Conservation (phyloP, 2,113 vertebrate genomes). For the Talpa occidentalis region DNA sequence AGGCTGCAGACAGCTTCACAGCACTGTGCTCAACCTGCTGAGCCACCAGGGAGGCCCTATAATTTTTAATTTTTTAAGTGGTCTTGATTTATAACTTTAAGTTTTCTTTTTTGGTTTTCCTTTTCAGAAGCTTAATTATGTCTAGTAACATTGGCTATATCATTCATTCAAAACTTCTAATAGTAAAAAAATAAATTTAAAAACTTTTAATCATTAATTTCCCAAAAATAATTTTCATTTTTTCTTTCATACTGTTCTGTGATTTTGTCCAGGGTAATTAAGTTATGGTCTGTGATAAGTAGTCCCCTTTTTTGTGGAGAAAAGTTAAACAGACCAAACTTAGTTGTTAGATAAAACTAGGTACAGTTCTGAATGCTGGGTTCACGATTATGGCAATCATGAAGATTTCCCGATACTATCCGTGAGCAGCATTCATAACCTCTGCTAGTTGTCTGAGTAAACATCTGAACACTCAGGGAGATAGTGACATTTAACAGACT, state of each 20-base stretch:
- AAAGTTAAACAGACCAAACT: constrained; percentile 89
- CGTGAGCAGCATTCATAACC: constrained; percentile 88
- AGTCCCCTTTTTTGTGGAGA: constrained; percentile 83
- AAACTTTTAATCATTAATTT: constrained; percentile 79
- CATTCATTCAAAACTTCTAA: constrained; percentile 59
- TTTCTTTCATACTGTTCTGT: constrained; percentile 84
- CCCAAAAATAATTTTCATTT: constrained; percentile 81
- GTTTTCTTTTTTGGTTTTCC: neutral
- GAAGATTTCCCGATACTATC: constrained; percentile 90
- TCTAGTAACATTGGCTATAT: constrained; percentile 61
- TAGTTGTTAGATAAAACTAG: constrained; percentile 88
- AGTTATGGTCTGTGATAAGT: constrained; percentile 86
- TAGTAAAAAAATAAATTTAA: neutral
- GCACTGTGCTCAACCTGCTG: no score
- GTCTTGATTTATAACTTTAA: constrained; percentile 48
- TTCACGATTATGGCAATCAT: constrained; percentile 85
- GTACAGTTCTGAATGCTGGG: constrained; percentile 82
- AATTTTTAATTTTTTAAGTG: constrained; percentile 23
- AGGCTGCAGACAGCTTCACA: no score
- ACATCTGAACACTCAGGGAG: constrained; percentile 89
- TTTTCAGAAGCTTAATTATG: constrained; percentile 65
- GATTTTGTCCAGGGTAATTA: constrained; percentile 90
- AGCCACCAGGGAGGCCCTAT: no score
- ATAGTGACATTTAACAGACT: constrained; percentile 91
- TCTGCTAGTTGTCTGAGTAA: constrained; percentile 91